These are phyloP conservation scores for Ypsolopha scabrella DNA, from an alignment of 2,888 invertebrate species.

Conservation along the genomic window DNA sequence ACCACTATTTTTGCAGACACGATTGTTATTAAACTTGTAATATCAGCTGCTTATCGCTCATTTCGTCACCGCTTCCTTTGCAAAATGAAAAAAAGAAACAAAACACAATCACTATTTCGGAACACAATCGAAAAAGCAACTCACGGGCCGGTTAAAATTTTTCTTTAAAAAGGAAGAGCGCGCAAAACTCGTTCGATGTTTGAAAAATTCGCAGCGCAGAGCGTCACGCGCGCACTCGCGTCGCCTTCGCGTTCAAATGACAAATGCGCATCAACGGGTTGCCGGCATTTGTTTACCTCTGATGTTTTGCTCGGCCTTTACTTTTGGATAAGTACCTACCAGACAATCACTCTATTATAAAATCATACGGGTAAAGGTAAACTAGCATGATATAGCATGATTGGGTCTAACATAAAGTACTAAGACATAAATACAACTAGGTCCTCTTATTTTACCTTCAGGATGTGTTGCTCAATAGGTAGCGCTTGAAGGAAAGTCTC, in stretches of 20 bases:
- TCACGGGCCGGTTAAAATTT: constrained; percentile 11
- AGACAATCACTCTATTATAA: not conserved
- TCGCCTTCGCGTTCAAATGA: constrained; percentile 51
- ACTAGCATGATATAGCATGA: not conserved
- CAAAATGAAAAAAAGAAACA: constrained; percentile 3
- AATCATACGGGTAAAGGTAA: no score
- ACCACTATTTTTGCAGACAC: not conserved
- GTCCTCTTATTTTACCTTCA: no score
- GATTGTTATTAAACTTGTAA: constrained; percentile 17
- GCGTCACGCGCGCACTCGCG: constrained; percentile 24
- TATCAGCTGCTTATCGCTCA: constrained; percentile 42
- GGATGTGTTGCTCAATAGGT: no score
- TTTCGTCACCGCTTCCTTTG: constrained; percentile 39
- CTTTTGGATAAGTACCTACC: not conserved
- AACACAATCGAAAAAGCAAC: constrained; percentile 16
- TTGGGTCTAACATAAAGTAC: no score
- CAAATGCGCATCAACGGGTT: constrained; percentile 56
- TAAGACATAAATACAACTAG: no score
- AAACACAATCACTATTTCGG: constrained; percentile 14
- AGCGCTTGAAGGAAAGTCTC: no score
- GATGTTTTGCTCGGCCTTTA: constrained; percentile 6
- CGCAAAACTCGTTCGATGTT: constrained; percentile 15
- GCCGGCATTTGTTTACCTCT: constrained; percentile 48
- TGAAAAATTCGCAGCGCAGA: constrained; percentile 8
- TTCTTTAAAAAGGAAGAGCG: not conserved